phyloP scores from a whole-genome alignment of 2,113 vertebrate genomes.

The Lasiurus cinereus region DNA sequence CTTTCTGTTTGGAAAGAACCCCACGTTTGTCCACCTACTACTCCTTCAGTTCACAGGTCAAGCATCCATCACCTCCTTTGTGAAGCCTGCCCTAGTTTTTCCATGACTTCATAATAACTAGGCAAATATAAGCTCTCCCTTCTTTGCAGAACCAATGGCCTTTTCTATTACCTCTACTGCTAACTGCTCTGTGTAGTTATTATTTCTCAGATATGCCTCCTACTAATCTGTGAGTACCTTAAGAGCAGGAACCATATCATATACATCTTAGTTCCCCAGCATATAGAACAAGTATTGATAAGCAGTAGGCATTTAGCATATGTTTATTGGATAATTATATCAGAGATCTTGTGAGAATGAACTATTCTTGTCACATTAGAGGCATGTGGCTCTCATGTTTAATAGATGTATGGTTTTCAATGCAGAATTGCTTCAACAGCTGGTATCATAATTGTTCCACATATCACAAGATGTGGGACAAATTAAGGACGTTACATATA shows the following conservation, averaged over 20 bases:
- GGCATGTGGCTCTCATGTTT: not conserved
- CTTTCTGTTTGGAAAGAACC: not conserved
- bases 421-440: not conserved
- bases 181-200: not conserved
- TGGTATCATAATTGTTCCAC: constrained; percentile 9
- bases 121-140: not conserved
- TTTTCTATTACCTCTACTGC: not conserved
- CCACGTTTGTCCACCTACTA: not conserved
- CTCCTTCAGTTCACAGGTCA: not conserved
- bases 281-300: not conserved
- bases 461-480: not conserved
- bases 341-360: not conserved
- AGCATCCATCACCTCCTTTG: not conserved
- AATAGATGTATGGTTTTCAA: constrained; percentile 21
- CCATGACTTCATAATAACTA: not conserved
- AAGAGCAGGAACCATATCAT: not conserved
- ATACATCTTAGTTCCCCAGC: not conserved
- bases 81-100: not conserved
- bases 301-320: not conserved
- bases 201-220: not conserved
- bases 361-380: constrained; percentile 15
- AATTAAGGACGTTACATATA: constrained; percentile 11
- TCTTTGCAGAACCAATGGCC: not conserved
- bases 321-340: not conserved
- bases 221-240: not conserved